phyloP scores from a whole-genome alignment of 2,888 invertebrate species.

The Hermaeophaga mercurialis region DNA sequence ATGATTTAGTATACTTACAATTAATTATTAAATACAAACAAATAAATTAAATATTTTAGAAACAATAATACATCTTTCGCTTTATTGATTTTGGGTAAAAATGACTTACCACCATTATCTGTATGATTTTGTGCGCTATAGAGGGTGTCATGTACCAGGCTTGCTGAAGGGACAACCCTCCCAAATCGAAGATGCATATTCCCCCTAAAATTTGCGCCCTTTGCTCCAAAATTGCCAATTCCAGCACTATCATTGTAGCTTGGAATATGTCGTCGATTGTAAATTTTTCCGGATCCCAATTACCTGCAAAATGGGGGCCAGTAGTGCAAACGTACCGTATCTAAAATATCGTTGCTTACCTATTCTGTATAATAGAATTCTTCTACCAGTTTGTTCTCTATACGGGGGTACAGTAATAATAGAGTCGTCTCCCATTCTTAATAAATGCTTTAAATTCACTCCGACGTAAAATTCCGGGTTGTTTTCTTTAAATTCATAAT shows the following conservation, averaged over 20 bases:
- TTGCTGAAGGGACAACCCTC: conserved; percentile 72
- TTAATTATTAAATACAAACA: no score
- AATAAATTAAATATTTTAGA: no score
- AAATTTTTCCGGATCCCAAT: conserved; percentile 74
- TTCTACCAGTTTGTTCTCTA: conserved; percentile 73
- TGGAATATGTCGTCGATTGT: conserved; percentile 73
- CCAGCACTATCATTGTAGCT: conserved; percentile 71
- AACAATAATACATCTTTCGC: no score
- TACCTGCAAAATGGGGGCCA: conserved; percentile 57
- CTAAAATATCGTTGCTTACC: conserved; percentile 55
- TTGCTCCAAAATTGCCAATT: conserved; percentile 76
- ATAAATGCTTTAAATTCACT: conserved; percentile 68
- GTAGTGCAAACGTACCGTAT: conserved; percentile 1
- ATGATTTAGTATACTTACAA: no score
- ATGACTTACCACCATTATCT: conserved; percentile 72
- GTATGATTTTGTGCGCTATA: conserved; percentile 70
- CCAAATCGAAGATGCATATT: conserved; percentile 75
- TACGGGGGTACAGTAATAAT: conserved; percentile 77
- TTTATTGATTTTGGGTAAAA: background rate
- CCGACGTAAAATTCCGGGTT: conserved; percentile 72
- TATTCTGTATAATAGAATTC: conserved; percentile 74
- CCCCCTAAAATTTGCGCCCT: conserved; percentile 78
- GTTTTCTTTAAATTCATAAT: conserved; percentile 75
- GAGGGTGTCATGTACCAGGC: conserved; percentile 76
- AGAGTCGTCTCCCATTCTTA: conserved; percentile 69